Percentiles rank a stretch among this genome's conserved stretches.
Conservation (phyloP, 1,140 invertebrate genomes). For the Sarcophaga peregrina region DNA sequence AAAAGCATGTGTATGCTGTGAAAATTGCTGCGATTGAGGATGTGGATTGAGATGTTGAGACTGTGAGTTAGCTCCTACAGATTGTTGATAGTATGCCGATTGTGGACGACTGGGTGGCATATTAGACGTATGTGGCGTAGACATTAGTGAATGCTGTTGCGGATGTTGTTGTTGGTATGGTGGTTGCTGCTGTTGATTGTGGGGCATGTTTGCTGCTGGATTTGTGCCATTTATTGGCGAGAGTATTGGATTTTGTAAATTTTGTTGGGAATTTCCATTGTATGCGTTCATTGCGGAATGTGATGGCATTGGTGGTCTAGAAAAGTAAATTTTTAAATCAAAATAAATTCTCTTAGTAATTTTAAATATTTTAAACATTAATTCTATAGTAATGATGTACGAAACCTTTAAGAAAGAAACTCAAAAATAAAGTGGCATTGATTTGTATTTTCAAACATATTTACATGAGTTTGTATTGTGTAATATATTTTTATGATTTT, state of each 20-base stretch:
- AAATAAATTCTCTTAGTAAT: too few relatives aligned
- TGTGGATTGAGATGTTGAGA: constrained; percentile 51
- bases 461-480: constrained; percentile 8
- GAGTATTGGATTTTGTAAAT: constrained; percentile 52
- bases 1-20: constrained; percentile 47
- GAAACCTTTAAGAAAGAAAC: background rate
- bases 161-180: constrained; percentile 56
- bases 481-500: background rate
- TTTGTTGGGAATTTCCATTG: constrained; percentile 65
- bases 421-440: too few relatives aligned
- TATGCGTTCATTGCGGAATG: constrained; percentile 63
- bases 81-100: constrained; percentile 62
- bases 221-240: constrained; percentile 55
- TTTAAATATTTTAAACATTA: background rate
- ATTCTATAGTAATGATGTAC: background rate
- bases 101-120: constrained; percentile 58
- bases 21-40: constrained; percentile 48
- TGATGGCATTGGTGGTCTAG: constrained; percentile 50
- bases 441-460: background rate
- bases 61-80: constrained; percentile 22
- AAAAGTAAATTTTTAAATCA: background rate
- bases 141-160: constrained; percentile 49
- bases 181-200: constrained; percentile 56
- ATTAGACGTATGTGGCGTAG: constrained; percentile 49
- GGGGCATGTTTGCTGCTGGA: constrained; percentile 44